Conservation (phyloP, 2,113 vertebrate genomes). For the Tylochromis polylepis region DNA sequence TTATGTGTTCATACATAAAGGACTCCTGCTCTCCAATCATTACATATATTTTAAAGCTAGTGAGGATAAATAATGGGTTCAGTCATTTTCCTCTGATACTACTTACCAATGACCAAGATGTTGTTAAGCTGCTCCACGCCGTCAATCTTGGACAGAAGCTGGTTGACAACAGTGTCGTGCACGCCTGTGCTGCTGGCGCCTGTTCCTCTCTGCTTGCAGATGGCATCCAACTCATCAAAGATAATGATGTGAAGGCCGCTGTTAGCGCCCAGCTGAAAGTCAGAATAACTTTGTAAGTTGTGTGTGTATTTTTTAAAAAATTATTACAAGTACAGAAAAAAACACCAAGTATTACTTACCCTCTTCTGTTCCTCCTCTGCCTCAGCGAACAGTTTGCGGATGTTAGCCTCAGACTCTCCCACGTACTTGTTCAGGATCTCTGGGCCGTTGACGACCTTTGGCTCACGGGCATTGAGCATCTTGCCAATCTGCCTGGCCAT, state of each 20-base stretch:
- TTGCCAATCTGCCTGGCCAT: conserved; percentile 98
- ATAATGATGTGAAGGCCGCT: conserved; percentile 98
- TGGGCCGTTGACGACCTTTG: conserved; percentile 94
- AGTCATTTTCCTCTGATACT: background rate
- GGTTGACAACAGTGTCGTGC: conserved; percentile 97
- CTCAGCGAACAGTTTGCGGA: conserved; percentile 95
- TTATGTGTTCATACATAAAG: fast-evolving
- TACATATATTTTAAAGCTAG: background rate
- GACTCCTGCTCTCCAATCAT: background rate
- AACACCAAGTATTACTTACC: conserved; percentile 59
- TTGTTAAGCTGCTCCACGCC: conserved; percentile 98
- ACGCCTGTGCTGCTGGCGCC: conserved; percentile 94
- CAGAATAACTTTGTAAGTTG: background rate
- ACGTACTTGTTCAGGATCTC: conserved; percentile 98
- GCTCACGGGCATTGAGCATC: conserved; percentile 96
- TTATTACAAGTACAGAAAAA: background rate
- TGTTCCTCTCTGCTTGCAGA: conserved; percentile 98
- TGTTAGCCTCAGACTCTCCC: conserved; percentile 96
- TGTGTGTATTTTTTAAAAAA: no score
- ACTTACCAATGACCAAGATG: conserved; percentile 94
- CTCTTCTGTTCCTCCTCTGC: conserved; percentile 96
- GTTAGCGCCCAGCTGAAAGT: conserved; percentile 87
- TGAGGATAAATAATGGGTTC: background rate
- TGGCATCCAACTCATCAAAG: conserved; percentile 97
- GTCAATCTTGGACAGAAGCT: conserved; percentile 96